Base-by-base conservation (phyloP, 2,888 invertebrate genomes). In the Bellardia bayeri region DNA sequence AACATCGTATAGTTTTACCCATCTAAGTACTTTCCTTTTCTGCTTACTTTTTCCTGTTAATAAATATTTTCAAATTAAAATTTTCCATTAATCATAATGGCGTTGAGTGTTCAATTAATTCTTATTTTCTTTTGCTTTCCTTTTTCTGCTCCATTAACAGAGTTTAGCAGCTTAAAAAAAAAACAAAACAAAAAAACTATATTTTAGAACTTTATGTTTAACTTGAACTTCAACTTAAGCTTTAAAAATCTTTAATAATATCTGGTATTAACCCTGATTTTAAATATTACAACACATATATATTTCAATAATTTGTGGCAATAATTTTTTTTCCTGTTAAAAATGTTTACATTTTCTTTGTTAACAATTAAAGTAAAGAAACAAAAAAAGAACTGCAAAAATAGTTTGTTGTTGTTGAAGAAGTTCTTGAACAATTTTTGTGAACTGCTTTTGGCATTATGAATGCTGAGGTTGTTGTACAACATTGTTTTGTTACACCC, bases 401-500 rank as follows among this genome's bases (percentile, higher is more conserved):
- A 51, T 33, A 33, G 2, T 45, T 45, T 45, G 45, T 45, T 45
- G 13, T 45, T n/a, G n/a, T 11, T 11, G 42, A 66, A 71, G 33
- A 72, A 30, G 56, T 72, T 40, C 61, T 51, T 71, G 7, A 76
- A 54, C 40, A 69, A 54, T 74, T 45, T 84, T 61, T 68, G 23
- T 63, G 23, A 72, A 82, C 72, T 66, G 78, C 86, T 86, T 58
- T 45, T 66, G 86, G 86, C 86, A 68, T 66, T 63, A 49, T 82
- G 78, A 78, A 61, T 79, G 14, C 68, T 86, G 71, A 79, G 82
- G 85, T 72, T 81, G 51, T 86, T 66, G 72, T 82, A 37, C 49
- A 82, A 74, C 86, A 86, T 82, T 86, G 86, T 82, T 82, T 54
- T 71, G 16, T 78, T 86, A 86, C 86, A 86, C 82, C 68, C 72